These are phyloP conservation scores for Tenthredo livida DNA, from an alignment of 2,888 invertebrate species.

Conservation along the genomic window DNA sequence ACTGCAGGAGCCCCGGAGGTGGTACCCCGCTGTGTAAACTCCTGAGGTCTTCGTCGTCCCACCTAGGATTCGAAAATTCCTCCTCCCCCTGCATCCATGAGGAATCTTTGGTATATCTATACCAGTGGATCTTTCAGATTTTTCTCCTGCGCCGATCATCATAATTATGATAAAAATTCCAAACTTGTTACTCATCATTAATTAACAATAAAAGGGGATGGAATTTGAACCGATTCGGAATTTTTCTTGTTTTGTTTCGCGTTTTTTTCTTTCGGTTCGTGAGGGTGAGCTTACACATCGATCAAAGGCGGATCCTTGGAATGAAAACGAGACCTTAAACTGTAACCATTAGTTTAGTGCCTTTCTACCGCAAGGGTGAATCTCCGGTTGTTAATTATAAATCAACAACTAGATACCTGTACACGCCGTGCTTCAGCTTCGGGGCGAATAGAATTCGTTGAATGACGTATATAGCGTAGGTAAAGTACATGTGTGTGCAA, in stretches of 20 bases:
- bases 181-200: neutral
- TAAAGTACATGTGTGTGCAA: neutral
- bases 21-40: neutral
- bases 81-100: neutral
- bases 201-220: neutral
- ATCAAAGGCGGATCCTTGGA: neutral
- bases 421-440: neutral
- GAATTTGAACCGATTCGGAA: no score
- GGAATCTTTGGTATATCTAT: neutral
- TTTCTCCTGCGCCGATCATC: neutral
- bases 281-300: neutral
- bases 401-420: neutral
- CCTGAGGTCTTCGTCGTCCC: neutral
- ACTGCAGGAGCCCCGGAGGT: neutral
- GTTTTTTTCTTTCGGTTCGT: neutral
- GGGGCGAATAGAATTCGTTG: neutral
- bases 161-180: neutral
- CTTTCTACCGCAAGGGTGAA: neutral
- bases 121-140: neutral
- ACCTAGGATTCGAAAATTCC: neutral
- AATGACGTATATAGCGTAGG: neutral
- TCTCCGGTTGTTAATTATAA: slow-evolving; percentile 20
- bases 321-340: neutral
- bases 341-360: neutral
- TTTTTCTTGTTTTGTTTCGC: no score